Base-by-base conservation (phyloP, 2,888 invertebrate genomes). In the Terebella lapidaria region DNA sequence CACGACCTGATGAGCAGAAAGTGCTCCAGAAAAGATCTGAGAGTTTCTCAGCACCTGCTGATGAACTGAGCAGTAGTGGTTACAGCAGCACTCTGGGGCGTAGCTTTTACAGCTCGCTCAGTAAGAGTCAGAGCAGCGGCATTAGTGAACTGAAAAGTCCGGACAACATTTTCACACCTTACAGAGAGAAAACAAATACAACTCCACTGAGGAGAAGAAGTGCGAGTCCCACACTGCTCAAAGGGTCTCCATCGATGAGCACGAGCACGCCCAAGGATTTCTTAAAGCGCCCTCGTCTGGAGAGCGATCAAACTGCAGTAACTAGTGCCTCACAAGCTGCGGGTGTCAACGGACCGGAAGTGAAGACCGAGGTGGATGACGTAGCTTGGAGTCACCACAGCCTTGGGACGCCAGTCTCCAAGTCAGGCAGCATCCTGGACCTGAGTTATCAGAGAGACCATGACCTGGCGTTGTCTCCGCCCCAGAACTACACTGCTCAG, bases 401-500 rank as follows among this genome's bases (percentile, higher is more conserved):
- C n/a, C 42, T 15, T 35, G 42, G 42, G 10, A 35, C n/a, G 42
- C n/a, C 42, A n/a, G 10, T 10, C 10, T 35, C 42, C 10, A 15
- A 15, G 42, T 35, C 42, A n/a, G 42, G 42, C 10, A 35, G 42
- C n/a, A 35, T 3, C 25, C 58, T 64, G 15, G 60, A 64, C 49
- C 53, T 61, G 42, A 35, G 45, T n/a, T 18, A n/a, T n/a, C 20
- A 28, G 46, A 27, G 46, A 2, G 63, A 61, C 49, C 28, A 55
- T 5, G 68, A 69, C 45, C 57, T 69, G 22, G 57, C 62, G 1
- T 51, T 69, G 22, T 67, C 67, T 4, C 56, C 68, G 1, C 69
- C 68, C 5, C 65, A 65, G 46, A 66, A 55, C 54, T 69, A 67
- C 60, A 69, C 69, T 3, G 64, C 59, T 10, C 67, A 67, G 42